These are phyloP conservation scores for Sylvietta virens DNA, from an alignment of 2,113 vertebrate genomes.

Conservation along the genomic window DNA sequence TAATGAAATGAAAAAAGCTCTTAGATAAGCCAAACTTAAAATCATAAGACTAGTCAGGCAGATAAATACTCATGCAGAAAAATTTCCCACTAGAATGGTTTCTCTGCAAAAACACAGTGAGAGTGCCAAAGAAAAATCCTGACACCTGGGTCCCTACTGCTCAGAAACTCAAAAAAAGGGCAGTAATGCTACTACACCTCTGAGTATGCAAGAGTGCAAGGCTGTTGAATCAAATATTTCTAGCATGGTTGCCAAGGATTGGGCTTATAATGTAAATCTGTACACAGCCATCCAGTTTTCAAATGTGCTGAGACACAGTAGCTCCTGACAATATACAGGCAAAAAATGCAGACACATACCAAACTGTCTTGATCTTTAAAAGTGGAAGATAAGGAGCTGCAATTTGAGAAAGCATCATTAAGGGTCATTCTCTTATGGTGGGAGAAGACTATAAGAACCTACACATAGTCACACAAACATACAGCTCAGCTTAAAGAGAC, in stretches of 20 bases:
- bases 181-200: not conserved
- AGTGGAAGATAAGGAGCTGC: not conserved
- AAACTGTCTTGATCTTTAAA: not conserved
- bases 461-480: not conserved
- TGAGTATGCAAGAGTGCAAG: not conserved
- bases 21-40: conserved; percentile 18
- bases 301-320: not conserved
- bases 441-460: not conserved
- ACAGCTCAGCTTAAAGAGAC: not conserved
- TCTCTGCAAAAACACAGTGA: not conserved
- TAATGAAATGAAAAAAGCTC: conserved; percentile 3
- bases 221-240: not conserved
- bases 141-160: not conserved
- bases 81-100: not conserved
- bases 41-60: not conserved
- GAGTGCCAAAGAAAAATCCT: not conserved
- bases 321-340: not conserved
- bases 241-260: not conserved
- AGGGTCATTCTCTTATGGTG: not conserved
- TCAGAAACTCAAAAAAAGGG: not conserved
- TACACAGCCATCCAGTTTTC: not conserved
- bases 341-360: not conserved
- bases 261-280: not conserved
- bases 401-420: not conserved
- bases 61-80: not conserved